Base-by-base conservation (phyloP, 2,888 invertebrate species). In the Eupithecia subfuscata region DNA sequence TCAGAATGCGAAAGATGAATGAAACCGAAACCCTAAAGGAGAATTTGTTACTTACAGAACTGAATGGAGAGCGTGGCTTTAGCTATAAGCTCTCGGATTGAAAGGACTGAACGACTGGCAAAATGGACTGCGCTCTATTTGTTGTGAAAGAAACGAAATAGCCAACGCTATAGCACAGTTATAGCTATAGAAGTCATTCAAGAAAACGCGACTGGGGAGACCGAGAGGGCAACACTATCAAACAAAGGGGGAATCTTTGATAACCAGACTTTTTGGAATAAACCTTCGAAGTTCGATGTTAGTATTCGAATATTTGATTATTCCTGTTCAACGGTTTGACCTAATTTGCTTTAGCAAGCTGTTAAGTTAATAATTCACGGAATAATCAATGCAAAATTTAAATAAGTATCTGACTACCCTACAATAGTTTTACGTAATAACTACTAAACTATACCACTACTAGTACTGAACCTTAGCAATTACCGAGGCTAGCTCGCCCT, bases 91-190 rank as follows among this genome's bases (percentile, higher is more conserved):
- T 73, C 69, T 68, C 30, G 68, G 73, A 73, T 73, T 75, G 70
- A 75, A 77, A 75, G 73, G 77, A 75, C 75, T 56, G 64, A 77
- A 70, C 69, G 75, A 75, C 63, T 77, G 77, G 70, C 75, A 65
- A 73, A 77, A 77, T 77, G 77, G 75, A 71, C 74, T 77, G 40
- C 70, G 56, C 64, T 73, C 75, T 75, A 71, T 77, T 77, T 77
- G 73, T 75, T 77, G 77, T 75, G 72, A 76, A 72, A 65, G 63
- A 52, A 63, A 68, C 68, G 63, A 72, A 68, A 45, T 68, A 45
- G 68, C 68, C 40, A 67, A 67, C 30, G 65, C 65, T 60, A 60
- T 60, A 60, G 25, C 25, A 60, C 6, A 25, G 60, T 25, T 60
- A 14, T 60, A 25, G 12, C 22, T 60, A 60, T 60, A 60, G 25